A percentile compares a stretch with the other conserved stretches of the same genome.
These are phyloP conservation scores for Ceraclea dissimilis DNA, from an alignment of 2,888 invertebrate genomes.

Conservation along the genomic window DNA sequence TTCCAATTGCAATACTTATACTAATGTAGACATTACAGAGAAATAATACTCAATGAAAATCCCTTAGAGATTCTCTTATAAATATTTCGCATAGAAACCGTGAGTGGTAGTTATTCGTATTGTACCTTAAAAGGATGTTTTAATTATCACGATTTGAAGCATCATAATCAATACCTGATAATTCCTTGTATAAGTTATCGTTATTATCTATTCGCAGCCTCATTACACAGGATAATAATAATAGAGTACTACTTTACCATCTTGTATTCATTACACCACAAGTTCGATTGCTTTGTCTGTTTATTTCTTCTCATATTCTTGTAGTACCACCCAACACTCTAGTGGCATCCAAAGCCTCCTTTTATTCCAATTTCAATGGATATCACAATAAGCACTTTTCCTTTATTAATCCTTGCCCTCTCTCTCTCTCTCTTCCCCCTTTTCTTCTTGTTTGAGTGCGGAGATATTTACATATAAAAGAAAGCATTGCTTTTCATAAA, in stretches of 20 bases:
- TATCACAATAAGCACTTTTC: slow-evolving; percentile 24
- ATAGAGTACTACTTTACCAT: background rate
- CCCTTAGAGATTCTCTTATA: no score
- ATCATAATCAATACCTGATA: no score
- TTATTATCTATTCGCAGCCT: background rate
- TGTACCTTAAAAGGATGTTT: no score
- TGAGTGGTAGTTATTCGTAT: no score
- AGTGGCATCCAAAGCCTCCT: slow-evolving; percentile 3
- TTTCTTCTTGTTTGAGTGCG: background rate
- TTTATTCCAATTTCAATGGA: slow-evolving; percentile 22
- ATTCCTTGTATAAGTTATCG: no score
- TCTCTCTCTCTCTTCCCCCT: slow-evolving; percentile 6
- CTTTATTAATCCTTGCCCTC: slow-evolving; percentile 24
- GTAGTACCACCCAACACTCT: background rate
- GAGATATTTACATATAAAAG: slow-evolving; percentile 23
- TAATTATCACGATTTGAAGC: no score
- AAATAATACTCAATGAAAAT: no score
- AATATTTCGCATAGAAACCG: no score
- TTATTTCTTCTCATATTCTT: background rate
- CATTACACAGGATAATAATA: background rate
- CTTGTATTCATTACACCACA: background rate
- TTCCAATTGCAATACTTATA: no score
- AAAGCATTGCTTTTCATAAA: slow-evolving; percentile 13
- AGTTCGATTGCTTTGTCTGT: background rate
- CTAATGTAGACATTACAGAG: no score